phyloP scores from a whole-genome alignment of 2,113 vertebrate species.

The Heterochromis multidens region DNA sequence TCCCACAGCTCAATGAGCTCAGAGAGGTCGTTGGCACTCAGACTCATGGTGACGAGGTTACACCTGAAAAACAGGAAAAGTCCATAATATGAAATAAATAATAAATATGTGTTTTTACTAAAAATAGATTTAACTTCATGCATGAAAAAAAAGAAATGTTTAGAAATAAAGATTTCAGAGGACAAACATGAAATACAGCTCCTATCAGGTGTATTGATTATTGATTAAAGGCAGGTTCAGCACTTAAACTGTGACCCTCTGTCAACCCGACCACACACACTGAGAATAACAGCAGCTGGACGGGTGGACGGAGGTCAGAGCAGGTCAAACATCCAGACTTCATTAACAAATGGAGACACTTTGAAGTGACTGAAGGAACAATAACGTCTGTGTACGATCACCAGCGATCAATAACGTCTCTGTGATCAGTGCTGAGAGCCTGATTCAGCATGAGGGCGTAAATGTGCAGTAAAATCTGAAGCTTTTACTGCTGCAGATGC shows the following conservation, averaged over 20 bases:
- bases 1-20: conserved; percentile 77
- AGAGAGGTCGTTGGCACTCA: conserved; percentile 53
- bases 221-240: neutral
- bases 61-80: neutral
- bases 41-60: conserved; percentile 36
- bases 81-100: neutral
- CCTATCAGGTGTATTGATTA: neutral
- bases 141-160: no score
- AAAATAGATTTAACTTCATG: neutral
- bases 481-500: neutral
- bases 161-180: neutral
- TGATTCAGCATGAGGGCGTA: neutral
- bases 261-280: neutral
- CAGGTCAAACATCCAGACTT: neutral
- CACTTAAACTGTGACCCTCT: neutral
- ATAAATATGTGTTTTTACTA: neutral
- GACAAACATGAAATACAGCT: neutral
- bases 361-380: neutral
- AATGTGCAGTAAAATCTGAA: neutral
- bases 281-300: neutral
- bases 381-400: neutral
- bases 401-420: neutral
- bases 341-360: neutral
- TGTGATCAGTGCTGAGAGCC: neutral
- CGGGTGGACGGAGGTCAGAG: neutral